phyloP scores from a whole-genome alignment of 1,140 invertebrate genomes.

The Matsumurasca onukii region DNA sequence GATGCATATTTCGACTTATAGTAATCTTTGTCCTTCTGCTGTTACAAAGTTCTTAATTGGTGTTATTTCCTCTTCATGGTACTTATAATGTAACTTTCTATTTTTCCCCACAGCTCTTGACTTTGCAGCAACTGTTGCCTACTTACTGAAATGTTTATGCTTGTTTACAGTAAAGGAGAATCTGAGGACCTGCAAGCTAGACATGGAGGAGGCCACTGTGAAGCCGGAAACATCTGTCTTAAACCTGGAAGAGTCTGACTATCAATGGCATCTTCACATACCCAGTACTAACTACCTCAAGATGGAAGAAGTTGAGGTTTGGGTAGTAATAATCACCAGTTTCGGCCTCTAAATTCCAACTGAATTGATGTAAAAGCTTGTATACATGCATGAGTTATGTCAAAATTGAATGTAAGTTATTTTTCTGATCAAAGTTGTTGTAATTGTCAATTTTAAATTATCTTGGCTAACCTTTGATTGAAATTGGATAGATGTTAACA shows the following conservation, averaged over 20 bases:
- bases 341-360: not conserved
- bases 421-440: not conserved
- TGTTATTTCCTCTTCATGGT: too few relatives aligned
- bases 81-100: too few relatives aligned
- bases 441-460: not conserved
- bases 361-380: not conserved
- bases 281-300: constrained; percentile 2
- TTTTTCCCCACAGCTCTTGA: too few relatives aligned
- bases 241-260: constrained; percentile 3
- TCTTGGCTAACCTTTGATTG: not conserved
- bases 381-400: not conserved
- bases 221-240: not conserved
- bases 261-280: constrained; percentile 9
- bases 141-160: too few relatives aligned
- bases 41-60: too few relatives aligned
- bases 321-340: not conserved
- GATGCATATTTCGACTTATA: too few relatives aligned
- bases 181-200: constrained; percentile 2
- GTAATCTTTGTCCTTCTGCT: too few relatives aligned
- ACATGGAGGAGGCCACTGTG: constrained; percentile 1
- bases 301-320: not conserved
- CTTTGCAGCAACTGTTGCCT: too few relatives aligned
- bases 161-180: constrained; percentile 15
- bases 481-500: not conserved
- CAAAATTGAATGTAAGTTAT: not conserved